phyloP scores from a whole-genome alignment of 2,888 invertebrate species.

The Eulithis prunata region DNA sequence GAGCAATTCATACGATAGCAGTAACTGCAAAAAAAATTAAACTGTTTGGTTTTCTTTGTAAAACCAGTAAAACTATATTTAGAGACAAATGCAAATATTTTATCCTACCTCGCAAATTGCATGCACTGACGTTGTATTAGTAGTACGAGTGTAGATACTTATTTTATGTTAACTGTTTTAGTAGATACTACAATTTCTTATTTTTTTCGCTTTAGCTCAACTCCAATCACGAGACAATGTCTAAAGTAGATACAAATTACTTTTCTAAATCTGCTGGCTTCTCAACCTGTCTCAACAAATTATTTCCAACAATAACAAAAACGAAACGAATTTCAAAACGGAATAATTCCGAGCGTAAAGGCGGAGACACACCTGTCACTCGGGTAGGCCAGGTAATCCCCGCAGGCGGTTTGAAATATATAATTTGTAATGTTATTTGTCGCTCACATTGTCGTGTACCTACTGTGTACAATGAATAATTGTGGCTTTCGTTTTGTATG shows the following conservation, averaged over 20 bases:
- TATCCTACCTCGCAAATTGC: no score
- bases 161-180: not conserved
- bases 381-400: slow-evolving; percentile 41
- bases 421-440: slow-evolving; percentile 59
- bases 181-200: not conserved
- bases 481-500: slow-evolving; percentile 42
- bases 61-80: no score
- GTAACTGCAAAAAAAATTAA: no score
- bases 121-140: no score
- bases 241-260: slow-evolving; percentile 30
- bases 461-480: slow-evolving; percentile 49
- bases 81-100: no score
- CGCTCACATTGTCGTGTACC: slow-evolving; percentile 52
- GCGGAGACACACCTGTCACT: slow-evolving; percentile 52
- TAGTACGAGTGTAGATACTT: no score
- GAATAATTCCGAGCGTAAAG: slow-evolving; percentile 50
- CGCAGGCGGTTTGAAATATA: slow-evolving; percentile 32
- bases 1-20: not conserved
- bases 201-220: slow-evolving; percentile 22
- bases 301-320: slow-evolving; percentile 36
- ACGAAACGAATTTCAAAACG: slow-evolving; percentile 49
- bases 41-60: no score
- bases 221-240: slow-evolving; percentile 30
- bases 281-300: slow-evolving; percentile 36
- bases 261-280: slow-evolving; percentile 32